A percentile compares a stretch with the other conserved stretches of the same genome.
Evolutionary conservation across 2,888 invertebrate species (phyloP).

Genomic region (Octonoba sinensis): DNA sequence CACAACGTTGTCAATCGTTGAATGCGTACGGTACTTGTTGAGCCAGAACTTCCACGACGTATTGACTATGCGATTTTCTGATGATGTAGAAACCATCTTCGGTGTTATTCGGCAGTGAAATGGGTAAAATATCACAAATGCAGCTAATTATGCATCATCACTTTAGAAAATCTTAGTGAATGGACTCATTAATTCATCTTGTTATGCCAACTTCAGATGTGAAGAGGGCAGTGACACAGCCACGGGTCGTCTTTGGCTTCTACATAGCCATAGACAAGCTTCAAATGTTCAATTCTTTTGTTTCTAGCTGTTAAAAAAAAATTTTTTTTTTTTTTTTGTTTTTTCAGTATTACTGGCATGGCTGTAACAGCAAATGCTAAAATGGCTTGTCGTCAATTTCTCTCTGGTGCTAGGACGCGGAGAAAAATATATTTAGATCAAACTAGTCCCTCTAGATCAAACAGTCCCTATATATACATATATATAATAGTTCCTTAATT

Average conservation of each 20-base stretch:
- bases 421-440: too few relatives aligned
- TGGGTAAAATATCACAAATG: background rate
- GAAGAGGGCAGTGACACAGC: background rate
- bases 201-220: background rate
- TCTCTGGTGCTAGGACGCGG: too few relatives aligned
- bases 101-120: background rate
- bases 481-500: too few relatives aligned
- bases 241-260: background rate
- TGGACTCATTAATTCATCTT: background rate
- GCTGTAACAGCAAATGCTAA: too few relatives aligned
- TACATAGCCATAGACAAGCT: background rate
- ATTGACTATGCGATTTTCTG: background rate
- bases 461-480: too few relatives aligned
- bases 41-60: background rate
- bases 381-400: too few relatives aligned
- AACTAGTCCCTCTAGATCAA: too few relatives aligned
- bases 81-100: slow-evolving; percentile 1
- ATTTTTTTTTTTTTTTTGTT: too few relatives aligned
- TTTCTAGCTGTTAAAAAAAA: too few relatives aligned
- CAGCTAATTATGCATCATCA: background rate
- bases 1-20: background rate
- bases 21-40: background rate
- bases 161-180: background rate
- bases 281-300: too few relatives aligned
- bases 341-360: too few relatives aligned